Evolutionary conservation across 2,113 vertebrate species (phyloP).

Genomic region (Nicator chloris): DNA sequence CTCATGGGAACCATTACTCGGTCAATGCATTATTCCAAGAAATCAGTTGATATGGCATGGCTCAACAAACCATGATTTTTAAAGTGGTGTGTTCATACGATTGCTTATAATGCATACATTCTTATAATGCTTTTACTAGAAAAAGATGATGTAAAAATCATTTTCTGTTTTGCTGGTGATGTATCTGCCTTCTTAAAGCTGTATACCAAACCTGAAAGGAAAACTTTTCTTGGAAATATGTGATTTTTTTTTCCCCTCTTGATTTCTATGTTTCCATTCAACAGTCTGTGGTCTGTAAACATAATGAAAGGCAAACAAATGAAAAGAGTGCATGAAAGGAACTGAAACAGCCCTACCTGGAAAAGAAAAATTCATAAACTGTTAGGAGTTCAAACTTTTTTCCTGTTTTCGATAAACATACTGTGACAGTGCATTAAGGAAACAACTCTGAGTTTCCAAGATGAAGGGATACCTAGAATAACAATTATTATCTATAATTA

Average conservation of each 20-base stretch:
- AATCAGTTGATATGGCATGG: neutral
- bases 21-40: neutral
- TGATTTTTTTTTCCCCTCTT: accelerated
- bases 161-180: neutral
- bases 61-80: neutral
- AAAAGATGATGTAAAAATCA: neutral
- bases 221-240: neutral
- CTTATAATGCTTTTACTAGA: neutral
- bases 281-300: neutral
- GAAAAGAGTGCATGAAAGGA: neutral
- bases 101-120: neutral
- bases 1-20: neutral
- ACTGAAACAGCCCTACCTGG: neutral
- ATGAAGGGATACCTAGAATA: neutral
- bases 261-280: neutral
- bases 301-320: neutral
- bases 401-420: neutral
- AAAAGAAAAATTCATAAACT: neutral
- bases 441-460: neutral
- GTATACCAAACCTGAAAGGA: neutral
- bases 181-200: neutral
- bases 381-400: neutral
- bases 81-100: neutral
- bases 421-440: neutral
- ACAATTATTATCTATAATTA: neutral